Evolutionary conservation across 2,797 vertebrate species (phyloP).

Genomic region (Esox masquinongy): DNA sequence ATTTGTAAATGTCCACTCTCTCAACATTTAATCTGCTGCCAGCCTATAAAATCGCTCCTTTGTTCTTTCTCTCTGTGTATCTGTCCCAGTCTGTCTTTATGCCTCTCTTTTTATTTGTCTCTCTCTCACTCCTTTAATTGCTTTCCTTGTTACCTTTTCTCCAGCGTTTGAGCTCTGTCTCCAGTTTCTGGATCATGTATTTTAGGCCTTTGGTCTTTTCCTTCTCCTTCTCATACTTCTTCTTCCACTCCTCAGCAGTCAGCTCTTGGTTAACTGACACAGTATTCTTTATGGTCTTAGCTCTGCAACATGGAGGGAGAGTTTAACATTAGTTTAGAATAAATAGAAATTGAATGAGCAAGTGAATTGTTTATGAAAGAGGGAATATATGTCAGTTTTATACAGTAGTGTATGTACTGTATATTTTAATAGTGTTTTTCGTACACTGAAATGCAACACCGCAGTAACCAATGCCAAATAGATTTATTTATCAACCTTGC

Average conservation of each 20-base stretch:
- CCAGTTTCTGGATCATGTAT: constrained; percentile 65
- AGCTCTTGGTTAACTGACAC: constrained; percentile 95
- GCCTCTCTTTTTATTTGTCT: background rate
- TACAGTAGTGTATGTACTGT: background rate
- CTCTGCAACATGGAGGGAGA: constrained; percentile 67
- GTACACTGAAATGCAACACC: background rate
- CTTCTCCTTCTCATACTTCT: constrained; percentile 96
- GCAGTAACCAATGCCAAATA: background rate
- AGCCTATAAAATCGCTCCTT: background rate
- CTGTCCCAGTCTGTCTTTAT: background rate
- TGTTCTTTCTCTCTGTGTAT: background rate
- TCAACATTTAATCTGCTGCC: background rate
- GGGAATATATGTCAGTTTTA: background rate
- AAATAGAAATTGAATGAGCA: background rate
- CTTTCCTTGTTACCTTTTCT: constrained; percentile 62
- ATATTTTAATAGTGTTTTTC: background rate
- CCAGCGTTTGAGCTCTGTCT: constrained; percentile 75
- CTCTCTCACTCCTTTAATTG: background rate
- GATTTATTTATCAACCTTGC: background rate
- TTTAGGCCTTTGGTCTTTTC: constrained; percentile 68
- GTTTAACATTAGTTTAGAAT: background rate
- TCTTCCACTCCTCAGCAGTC: constrained; percentile 96
- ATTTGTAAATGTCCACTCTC: background rate
- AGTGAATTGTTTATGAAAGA: background rate
- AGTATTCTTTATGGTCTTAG: constrained; percentile 98